Base-by-base conservation (phyloP, 2,113 vertebrate genomes). In the Thamnophis sirtalis region DNA sequence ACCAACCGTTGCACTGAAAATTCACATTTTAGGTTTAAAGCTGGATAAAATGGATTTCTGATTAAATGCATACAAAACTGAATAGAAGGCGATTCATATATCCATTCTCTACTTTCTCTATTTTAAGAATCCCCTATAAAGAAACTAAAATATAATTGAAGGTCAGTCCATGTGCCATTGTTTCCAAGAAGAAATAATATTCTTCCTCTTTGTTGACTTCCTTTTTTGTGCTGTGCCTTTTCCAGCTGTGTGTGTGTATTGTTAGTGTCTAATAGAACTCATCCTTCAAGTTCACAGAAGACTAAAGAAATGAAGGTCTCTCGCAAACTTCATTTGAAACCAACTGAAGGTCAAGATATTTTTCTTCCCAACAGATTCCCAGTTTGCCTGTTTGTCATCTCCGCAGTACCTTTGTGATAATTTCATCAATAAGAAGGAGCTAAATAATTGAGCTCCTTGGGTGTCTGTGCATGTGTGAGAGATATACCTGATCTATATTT, bases 401-500 rank as follows among this genome's bases (percentile, higher is more conserved):
- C 49, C 63, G 94, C 95, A 97, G 90, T 93, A 92, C 90, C 95
- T 97, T 96, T 97, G 90, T 93, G 93, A 96, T 94, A 94, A 94
- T 95, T 97, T 95, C 95, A 94, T 95, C 96, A 96, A 94, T 96
- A 97, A 96, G 89, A 96, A 94, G 95, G 93, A 93, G 89, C 91
- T 96, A 94, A 96, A 96, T 96, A 97, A 96, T 95, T 96, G 93
- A 51, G 38, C 33, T 84, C 91, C 38, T 92, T 95, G 93, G 95
- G 54, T 96, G 84, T 91, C 93, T 21, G 68, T 38, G 33, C 33
- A 43, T 43, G 17, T 43, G 73, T 0, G 19, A 80, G 73, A 95
- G 90, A 85, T 24, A 8, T 84, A 86, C 93, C 54, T 96, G 94
- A 97, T 96, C 94, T 97, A 97, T 97, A 96, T 97, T 97, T 97